Evolutionary conservation across 2,888 invertebrate genomes (phyloP).

Genomic region (Oegoconia quadripuncta): DNA sequence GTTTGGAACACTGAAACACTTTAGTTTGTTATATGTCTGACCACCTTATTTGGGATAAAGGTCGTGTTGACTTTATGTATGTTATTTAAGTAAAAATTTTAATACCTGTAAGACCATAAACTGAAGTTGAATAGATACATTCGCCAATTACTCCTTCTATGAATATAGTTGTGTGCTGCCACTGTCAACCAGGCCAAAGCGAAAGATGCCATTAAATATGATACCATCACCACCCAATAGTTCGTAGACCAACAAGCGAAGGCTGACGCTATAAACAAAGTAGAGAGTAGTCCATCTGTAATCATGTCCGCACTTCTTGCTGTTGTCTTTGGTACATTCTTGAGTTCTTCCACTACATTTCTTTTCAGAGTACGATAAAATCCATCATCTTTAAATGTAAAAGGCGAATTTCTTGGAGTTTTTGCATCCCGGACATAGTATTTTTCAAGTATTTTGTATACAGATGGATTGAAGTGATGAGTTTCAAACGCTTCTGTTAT

Average conservation of each 20-base stretch:
- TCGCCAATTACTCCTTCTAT: conserved; percentile 86
- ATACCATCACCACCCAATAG: conserved; percentile 40
- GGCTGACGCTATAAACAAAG: conserved; percentile 50
- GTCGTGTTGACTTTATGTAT: too few species aligned
- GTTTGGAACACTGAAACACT: too few species aligned
- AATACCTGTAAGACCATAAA: conserved; percentile 81
- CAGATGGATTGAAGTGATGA: conserved; percentile 74
- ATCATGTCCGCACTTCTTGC: conserved; percentile 38
- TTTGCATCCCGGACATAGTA: conserved; percentile 82
- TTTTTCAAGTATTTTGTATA: conserved; percentile 80
- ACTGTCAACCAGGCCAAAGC: conserved; percentile 80
- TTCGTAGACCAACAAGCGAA: conserved; percentile 42
- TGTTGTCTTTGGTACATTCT: conserved; percentile 61
- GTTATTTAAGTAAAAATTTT: background rate
- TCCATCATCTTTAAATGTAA: conserved; percentile 86
- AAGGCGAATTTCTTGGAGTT: conserved; percentile 83
- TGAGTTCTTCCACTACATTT: conserved; percentile 73
- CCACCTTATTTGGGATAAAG: too few species aligned
- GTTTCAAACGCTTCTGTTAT: conserved; percentile 82
- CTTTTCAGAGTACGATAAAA: conserved; percentile 85
- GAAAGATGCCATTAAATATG: conserved; percentile 54
- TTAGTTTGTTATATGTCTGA: too few species aligned
- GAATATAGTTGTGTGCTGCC: conserved; percentile 88
- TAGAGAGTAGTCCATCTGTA: conserved; percentile 54
- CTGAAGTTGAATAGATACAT: conserved; percentile 88